Evolutionary conservation across 1,140 invertebrate species (phyloP), one percentile per base, ranked within the genome.

Genomic region (Paralvinella palmiformis): DNA sequence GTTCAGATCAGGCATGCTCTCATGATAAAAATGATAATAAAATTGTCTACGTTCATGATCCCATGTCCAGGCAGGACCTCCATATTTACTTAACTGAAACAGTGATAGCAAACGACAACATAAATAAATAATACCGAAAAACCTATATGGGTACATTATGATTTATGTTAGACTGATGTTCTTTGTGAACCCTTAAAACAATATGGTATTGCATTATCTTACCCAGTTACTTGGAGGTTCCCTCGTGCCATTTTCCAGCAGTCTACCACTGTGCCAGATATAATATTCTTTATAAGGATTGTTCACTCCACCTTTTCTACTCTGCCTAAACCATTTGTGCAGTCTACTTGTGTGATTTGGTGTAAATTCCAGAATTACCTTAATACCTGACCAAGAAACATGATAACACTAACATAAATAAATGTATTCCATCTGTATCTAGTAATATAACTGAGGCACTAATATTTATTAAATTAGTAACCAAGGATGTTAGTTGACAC

Each of bases 301-400:
- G n/a, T 35, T 61, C 13, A 50, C 37, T 44, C 84, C 81, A 5
- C 78, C 77, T 33, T 82, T 76, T 0, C 80, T 76, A 0, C 90
- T 92, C 50, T 85, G 83, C 7, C 79, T 64, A 73, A 94, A 94
- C 91, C 91, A 94, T 48, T 84, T 77, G 67, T 91, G 89, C 64
- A 89, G 70, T 71, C 89, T 84, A 68, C 89, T 90, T 0, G 89
- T 88, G 74, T 92, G 90, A 79, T 93, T 94, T 1, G 91, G 91
- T 17, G 93, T 88, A 73, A 93, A 87, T 73, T 94, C 91, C 76
- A 94, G 74, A 5, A 76, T 59, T 17, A 78, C 48, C 13, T 75
- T 62, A 61, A 79, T 74, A 24, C 71, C 77, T 79, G 63, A 1
- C 55, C 61, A 48, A 3, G 1, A 61, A 7, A 60, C 7, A 31